Percentiles rank a stretch among this genome's conserved stretches.
phyloP scores from a whole-genome alignment of 2,888 invertebrate species.

The Latheticus oryzae region DNA sequence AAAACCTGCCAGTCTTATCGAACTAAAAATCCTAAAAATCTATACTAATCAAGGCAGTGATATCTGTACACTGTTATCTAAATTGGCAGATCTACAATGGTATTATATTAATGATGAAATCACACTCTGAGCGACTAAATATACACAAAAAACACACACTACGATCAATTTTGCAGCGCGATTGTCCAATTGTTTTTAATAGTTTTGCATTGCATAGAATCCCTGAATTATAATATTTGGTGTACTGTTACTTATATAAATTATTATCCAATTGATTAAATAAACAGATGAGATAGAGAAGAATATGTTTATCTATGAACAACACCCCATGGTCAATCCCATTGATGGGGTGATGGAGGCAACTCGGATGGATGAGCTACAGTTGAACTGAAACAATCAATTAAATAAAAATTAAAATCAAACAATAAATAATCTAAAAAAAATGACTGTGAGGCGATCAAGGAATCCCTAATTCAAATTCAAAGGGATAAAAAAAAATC shows the following conservation, averaged over 20 bases:
- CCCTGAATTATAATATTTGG: slow-evolving; percentile 66
- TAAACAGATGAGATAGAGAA: slow-evolving; percentile 45
- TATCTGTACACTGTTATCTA: slow-evolving; percentile 48
- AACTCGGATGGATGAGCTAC: slow-evolving; percentile 98
- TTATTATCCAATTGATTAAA: slow-evolving; percentile 37
- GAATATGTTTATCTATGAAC: slow-evolving; percentile 60
- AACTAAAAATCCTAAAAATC: slow-evolving; percentile 53
- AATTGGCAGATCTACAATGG: slow-evolving; percentile 55
- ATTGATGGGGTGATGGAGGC: slow-evolving; percentile 98
- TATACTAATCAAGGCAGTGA: slow-evolving; percentile 54
- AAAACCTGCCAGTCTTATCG: slow-evolving; percentile 57
- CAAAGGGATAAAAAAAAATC: background rate
- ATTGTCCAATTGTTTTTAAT: slow-evolving; percentile 50
- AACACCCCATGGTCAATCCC: slow-evolving; percentile 82
- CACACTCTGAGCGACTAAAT: slow-evolving; percentile 62
- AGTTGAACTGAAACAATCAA: slow-evolving; percentile 79
- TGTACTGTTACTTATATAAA: slow-evolving; percentile 54
- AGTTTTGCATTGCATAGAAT: slow-evolving; percentile 63
- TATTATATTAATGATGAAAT: slow-evolving; percentile 55
- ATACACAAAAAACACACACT: slow-evolving; percentile 61
- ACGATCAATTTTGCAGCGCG: slow-evolving; percentile 56
- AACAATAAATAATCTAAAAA: slow-evolving; percentile 2
- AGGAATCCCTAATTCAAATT: slow-evolving; percentile 11
- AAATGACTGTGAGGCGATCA: slow-evolving; percentile 20
- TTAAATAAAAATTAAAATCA: slow-evolving; percentile 4